Evolutionary conservation across 1,140 invertebrate genomes (phyloP), one percentile per base, ranked within the genome.

Genomic region (Tetragonula clypearis): DNA sequence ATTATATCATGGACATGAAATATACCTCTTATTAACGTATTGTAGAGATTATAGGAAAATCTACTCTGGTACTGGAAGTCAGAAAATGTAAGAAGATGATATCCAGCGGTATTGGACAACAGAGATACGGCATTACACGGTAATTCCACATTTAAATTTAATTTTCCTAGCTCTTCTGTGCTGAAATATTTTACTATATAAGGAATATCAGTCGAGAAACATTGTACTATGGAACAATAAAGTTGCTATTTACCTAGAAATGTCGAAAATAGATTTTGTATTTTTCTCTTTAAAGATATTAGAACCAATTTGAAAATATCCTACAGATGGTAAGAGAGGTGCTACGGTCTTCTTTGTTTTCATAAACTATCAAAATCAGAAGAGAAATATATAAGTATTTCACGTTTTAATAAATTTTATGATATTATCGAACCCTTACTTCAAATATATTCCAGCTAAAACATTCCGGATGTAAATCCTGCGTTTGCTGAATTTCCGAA

Each of bases 1-100:
- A 76, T 26, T 21, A 66, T 68, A n/a, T 55, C 14, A 62, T 62
- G 14, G 23, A 1, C 6, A 49, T 49, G 2, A 35, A 35, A 75
- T 49, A 81, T 86, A 93, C 93, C 93, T 90, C 86, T 91, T 65
- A 89, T 85, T 21, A 95, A 87, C 41, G 92, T 93, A 49, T 93
- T 92, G 66, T 95, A 95, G 11, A 95, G 91, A 92, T 94, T 95
- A 65, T 93, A 92, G 12, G 92, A 93, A 82, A 95, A 95, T 92
- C 93, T 93, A 80, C 90, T 92, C 81, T 95, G 94, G 84, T 94
- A 95, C 17, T 92, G 90, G 77, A 86, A 83, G 79, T 92, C 88
- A 12, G 93, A 81, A 72, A 92, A 95, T 55, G 92, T 92, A 21
- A 95, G 89, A 56, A 95, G 88, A 88, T 95, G 95, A 41, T 93